Conservation (phyloP, 2,113 vertebrate genomes). For the Meles meles region DNA sequence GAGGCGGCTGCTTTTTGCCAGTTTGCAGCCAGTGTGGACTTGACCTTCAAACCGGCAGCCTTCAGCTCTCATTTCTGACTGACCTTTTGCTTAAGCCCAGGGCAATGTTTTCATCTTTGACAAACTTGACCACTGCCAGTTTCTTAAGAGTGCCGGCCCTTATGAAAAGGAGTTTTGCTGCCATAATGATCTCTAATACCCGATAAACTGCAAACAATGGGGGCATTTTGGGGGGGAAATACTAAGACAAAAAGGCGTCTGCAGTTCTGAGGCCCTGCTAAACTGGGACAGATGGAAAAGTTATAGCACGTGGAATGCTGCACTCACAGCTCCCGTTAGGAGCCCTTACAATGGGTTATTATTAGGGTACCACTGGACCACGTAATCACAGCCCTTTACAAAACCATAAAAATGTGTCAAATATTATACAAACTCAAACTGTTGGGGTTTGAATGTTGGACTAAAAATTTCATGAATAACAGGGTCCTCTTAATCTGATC, state of each 20-base stretch:
- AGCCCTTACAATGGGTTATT: constrained; percentile 61
- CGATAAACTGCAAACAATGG: constrained; percentile 62
- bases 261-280: constrained; percentile 33
- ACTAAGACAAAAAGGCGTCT: constrained; percentile 40
- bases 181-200: constrained; percentile 62
- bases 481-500: not conserved
- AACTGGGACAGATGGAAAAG: constrained; percentile 58
- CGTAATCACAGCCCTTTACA: constrained; percentile 47
- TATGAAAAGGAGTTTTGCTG: constrained; percentile 48
- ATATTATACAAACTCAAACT: constrained; percentile 1
- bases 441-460: not conserved
- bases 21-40: not conserved
- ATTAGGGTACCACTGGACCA: constrained; percentile 9
- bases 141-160: constrained; percentile 27
- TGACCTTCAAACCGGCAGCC: constrained; percentile 55
- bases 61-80: constrained; percentile 29
- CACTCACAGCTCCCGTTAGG: not conserved
- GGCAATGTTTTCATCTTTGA: constrained; percentile 64
- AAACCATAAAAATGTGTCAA: constrained; percentile 52
- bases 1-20: not conserved
- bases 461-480: not conserved
- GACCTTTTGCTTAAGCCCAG: constrained; percentile 70
- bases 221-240: not conserved
- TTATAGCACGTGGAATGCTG: constrained; percentile 50
- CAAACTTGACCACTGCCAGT: constrained; percentile 57